Evolutionary conservation across 2,888 invertebrate species (phyloP).

Genomic region (Ichneumon xanthorius): DNA sequence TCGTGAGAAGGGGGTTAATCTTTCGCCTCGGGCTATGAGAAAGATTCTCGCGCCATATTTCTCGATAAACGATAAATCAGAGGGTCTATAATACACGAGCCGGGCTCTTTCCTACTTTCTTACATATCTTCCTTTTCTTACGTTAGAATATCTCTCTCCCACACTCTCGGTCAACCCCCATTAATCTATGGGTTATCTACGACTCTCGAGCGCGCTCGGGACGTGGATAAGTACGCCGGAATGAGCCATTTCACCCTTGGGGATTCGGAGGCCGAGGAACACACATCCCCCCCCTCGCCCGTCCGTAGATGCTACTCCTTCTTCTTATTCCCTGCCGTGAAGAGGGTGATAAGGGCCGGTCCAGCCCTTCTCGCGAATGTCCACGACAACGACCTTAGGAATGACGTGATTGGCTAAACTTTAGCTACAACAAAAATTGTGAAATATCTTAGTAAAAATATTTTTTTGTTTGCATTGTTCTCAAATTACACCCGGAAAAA

Average conservation of each 20-base stretch:
- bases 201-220: conserved; percentile 77
- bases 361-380: conserved; percentile 50
- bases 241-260: conserved; percentile 85
- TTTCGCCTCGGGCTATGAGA: conserved; percentile 74
- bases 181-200: conserved; percentile 85
- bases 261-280: conserved; percentile 77
- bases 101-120: conserved; percentile 59
- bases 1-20: conserved; percentile 80
- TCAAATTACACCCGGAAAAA: background rate
- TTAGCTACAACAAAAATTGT: background rate
- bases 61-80: conserved; percentile 85
- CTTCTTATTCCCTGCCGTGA: conserved; percentile 55
- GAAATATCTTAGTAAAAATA: background rate
- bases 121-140: conserved; percentile 71
- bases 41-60: conserved; percentile 82
- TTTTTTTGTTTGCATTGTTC: background rate
- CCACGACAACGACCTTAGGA: conserved; percentile 42
- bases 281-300: conserved; percentile 49
- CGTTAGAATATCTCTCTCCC: conserved; percentile 73
- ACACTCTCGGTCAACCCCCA: conserved; percentile 75
- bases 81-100: conserved; percentile 74
- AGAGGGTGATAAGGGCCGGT: conserved; percentile 56
- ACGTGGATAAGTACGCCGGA: conserved; percentile 83
- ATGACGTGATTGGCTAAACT: conserved; percentile 31
- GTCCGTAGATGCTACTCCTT: conserved; percentile 50